Conservation (phyloP, 2,113 vertebrate genomes). For the Athene noctua region DNA sequence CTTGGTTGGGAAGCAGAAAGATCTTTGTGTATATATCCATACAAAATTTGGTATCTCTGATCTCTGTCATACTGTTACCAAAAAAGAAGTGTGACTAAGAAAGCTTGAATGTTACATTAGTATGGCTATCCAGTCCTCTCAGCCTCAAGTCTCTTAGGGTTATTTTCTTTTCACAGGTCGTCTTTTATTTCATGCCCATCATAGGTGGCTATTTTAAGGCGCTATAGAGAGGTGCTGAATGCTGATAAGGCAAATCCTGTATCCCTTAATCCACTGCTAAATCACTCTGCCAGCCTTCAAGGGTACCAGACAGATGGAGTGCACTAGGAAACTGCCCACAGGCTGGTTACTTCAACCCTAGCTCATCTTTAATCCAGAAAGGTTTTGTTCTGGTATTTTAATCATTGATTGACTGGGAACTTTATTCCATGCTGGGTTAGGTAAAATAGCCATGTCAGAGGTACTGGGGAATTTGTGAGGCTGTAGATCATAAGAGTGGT, state of each 20-base stretch:
- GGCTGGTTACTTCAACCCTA: slow-evolving; percentile 61
- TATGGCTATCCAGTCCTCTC: not conserved
- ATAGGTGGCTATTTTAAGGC: slow-evolving; percentile 48
- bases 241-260: slow-evolving; percentile 64
- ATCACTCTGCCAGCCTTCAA: slow-evolving; percentile 54
- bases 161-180: slow-evolving; percentile 35
- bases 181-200: slow-evolving; percentile 53
- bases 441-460: slow-evolving; percentile 84
- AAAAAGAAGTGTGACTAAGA: slow-evolving; percentile 48
- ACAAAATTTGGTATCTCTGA: slow-evolving; percentile 26
- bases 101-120: slow-evolving; percentile 26
- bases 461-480: slow-evolving; percentile 81
- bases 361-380: slow-evolving; percentile 71
- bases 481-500: slow-evolving; percentile 80
- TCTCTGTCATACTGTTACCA: slow-evolving; percentile 11
- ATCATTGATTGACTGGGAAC: slow-evolving; percentile 80
- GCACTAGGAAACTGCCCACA: slow-evolving; percentile 45
- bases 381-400: slow-evolving; percentile 76
- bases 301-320: slow-evolving; percentile 51
- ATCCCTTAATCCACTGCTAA: slow-evolving; percentile 61
- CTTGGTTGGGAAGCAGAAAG: not conserved
- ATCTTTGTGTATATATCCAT: not conserved
- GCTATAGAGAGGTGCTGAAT: slow-evolving; percentile 53
- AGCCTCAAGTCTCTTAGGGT: not conserved
- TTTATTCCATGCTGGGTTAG: slow-evolving; percentile 79